Base-by-base conservation (phyloP, 1,140 invertebrate species). In the Halyomorpha halys region DNA sequence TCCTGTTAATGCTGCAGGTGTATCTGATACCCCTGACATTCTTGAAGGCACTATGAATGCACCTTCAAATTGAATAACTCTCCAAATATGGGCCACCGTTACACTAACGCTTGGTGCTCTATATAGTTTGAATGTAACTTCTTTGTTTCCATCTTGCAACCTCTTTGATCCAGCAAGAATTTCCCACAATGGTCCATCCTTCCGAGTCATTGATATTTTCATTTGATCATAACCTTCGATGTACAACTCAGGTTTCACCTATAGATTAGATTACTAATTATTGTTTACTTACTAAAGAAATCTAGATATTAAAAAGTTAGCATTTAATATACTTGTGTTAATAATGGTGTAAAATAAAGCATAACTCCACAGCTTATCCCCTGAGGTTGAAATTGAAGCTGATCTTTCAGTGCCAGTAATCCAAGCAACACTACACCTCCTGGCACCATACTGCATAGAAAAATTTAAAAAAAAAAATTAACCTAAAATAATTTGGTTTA, bases 321-420 rank as follows among this genome's bases (percentile, higher is more conserved):
- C 14, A 53, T 53, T 53, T n/a, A 8, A 61, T 49, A 65, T 65
- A 72, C 70, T 65, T 71, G 68, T 34, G 54, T 66, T 15, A 66
- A 53, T 13, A 72, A 53, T 13, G 72, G 70, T 9, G 68, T 67
- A n/a, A 73, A 64, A 18, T 69, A 70, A 16, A 72, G 30, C 23
- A 72, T 66, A 4, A 71, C 60, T 44, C 78, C 78, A 65, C 77
- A 79, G 21, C 74, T 78, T 13, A 76, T 76, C 65, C 72, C 73
- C 44, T 76, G 74, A n/a, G 78, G 76, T 34, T 77, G 69, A 61
- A 78, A 79, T 44, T 73, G 75, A 51, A 77, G 75, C 62, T 79
- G 78, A 68, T 80, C 77, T 34, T 76, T 68, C 23, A 79, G 69
- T 59, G 78, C 77, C 39, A 77, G 67, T 16, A 71, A 21, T n/a